Base-by-base conservation (phyloP, 2,113 vertebrate genomes). In the Podarcis raffonei region DNA sequence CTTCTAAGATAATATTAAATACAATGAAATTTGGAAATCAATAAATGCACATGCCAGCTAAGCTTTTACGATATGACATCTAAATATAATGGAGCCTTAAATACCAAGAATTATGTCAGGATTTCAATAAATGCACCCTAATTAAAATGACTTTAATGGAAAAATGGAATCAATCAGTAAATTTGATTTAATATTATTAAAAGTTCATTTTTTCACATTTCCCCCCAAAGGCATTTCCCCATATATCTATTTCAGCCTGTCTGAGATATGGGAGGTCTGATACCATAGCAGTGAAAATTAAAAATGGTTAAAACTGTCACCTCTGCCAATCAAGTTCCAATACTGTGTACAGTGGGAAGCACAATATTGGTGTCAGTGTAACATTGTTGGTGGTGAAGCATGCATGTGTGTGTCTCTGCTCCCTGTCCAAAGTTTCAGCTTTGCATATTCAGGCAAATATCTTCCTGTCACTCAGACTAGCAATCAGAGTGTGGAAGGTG, bases 1-100 rank as follows among this genome's bases (percentile, higher is more conserved):
- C 62, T 71, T 75, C 32, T 37, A 80, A 82, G 78, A 81, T 94
- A 93, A 79, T 62, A 92, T 93, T 89, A 91, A 82, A 22, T 95
- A 95, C 82, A 89, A 78, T 87, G 82, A 95, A 89, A 94, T 93
- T 96, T 90, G 91, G 90, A 92, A 94, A 90, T 94, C 86, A 62
- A 86, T 85, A 94, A 92, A 94, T 93, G 68, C 75, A 91, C 84
- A 85, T 87, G 71, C 87, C 91, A 95, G 86, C 90, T 89, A 69
- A 91, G 77, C 48, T 94, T 95, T 95, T 92, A 90, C 91, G 69
- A 89, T 84, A 48, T 93, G 86, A 89, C 83, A 95, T 81, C 89
- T 90, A 94, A 94, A 95, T 95, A 92, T 82, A 94, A 95, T 62
- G 90, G 48, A 89, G 37, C 78, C 75, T 94, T 88, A 94, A 95